Conservation (phyloP, 2,888 invertebrate genomes). For the Thera obeliscata region DNA sequence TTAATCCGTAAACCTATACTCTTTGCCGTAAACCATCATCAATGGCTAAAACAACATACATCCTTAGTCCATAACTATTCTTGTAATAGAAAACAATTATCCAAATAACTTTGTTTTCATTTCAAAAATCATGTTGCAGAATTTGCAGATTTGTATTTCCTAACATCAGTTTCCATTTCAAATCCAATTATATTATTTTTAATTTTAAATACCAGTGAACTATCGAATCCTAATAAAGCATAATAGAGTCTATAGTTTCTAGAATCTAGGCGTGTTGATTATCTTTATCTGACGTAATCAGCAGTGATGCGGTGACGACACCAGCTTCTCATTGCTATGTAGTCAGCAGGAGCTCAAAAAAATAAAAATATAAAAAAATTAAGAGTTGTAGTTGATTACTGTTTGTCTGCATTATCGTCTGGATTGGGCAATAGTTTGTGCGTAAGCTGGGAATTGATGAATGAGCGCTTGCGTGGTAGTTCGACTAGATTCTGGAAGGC, state of each 20-base stretch:
- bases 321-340: constrained; percentile 50
- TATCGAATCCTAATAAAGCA: too few species aligned
- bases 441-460: constrained; percentile 35
- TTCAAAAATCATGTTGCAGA: too few species aligned
- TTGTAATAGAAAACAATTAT: too few species aligned
- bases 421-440: constrained; percentile 11
- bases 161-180: too few species aligned
- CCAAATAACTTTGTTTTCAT: too few species aligned
- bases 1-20: too few species aligned
- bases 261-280: constrained; percentile 40
- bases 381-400: constrained; percentile 45
- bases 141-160: too few species aligned
- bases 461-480: constrained; percentile 12
- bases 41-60: too few species aligned
- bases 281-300: constrained; percentile 77
- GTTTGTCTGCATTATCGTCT: constrained; percentile 15
- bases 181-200: not conserved
- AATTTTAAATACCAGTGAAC: too few species aligned
- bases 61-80: too few species aligned
- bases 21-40: too few species aligned
- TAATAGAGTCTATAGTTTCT: too few species aligned
- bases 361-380: constrained; percentile 53
- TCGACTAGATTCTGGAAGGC: constrained; percentile 5
- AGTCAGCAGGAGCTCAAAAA: constrained; percentile 51
- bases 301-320: constrained; percentile 65